These are phyloP conservation scores for Aromia moschata DNA, from an alignment of 2,888 invertebrate species.

Conservation along the genomic window DNA sequence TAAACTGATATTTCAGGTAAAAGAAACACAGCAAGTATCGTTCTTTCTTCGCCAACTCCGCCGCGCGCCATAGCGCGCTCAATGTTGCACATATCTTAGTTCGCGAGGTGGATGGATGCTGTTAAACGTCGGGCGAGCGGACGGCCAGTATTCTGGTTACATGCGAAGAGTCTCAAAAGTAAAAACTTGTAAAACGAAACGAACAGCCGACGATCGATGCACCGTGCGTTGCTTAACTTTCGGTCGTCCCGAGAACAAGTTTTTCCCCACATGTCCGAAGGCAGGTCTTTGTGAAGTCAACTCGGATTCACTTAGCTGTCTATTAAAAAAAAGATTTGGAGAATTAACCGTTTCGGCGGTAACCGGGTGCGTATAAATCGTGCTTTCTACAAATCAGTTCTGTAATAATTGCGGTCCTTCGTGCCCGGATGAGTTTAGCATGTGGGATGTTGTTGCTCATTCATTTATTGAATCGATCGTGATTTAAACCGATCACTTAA, in stretches of 20 bases:
- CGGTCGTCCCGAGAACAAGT: slow-evolving; percentile 45
- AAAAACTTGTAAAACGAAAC: slow-evolving; percentile 52
- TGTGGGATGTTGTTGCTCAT: too few species aligned
- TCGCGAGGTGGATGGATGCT: slow-evolving; percentile 16
- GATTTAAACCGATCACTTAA: too few species aligned
- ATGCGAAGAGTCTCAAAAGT: slow-evolving; percentile 44
- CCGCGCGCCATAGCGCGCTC: too few species aligned
- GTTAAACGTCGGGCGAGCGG: slow-evolving; percentile 30
- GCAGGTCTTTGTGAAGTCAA: slow-evolving; percentile 45
- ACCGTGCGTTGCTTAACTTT: slow-evolving; percentile 39
- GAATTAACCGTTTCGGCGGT: slow-evolving; percentile 42
- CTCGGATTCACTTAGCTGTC: slow-evolving; percentile 42
- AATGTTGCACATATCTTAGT: too few species aligned
- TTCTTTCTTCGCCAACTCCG: too few species aligned
- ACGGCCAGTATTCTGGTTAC: slow-evolving; percentile 40
- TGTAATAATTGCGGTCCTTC: too few species aligned
- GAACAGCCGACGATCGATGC: slow-evolving; percentile 42
- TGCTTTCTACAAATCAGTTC: too few species aligned
- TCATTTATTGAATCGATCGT: too few species aligned
- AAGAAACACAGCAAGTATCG: too few species aligned
- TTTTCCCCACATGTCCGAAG: slow-evolving; percentile 49
- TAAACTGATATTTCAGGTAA: too few species aligned
- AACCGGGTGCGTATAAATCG: slow-evolving; percentile 24
- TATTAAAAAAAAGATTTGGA: slow-evolving; percentile 41
- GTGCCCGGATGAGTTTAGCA: too few species aligned